Evolutionary conservation across 2,113 vertebrate genomes (phyloP).

Genomic region (Jacana jacana): DNA sequence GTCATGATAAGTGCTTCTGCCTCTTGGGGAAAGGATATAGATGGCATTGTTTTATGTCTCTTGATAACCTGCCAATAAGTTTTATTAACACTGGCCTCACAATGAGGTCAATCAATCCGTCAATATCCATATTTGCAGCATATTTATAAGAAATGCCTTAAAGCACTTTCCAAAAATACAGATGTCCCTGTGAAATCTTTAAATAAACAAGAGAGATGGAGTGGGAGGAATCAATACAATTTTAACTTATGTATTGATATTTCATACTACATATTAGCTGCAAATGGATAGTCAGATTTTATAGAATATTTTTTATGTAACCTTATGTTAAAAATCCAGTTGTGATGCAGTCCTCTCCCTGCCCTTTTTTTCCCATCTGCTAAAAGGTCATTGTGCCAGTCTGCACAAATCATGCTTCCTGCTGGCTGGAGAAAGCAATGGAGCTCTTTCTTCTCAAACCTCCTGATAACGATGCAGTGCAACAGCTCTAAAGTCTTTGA

Average conservation of each 20-base stretch:
- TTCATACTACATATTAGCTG: not conserved
- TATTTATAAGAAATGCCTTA: constrained; percentile 54
- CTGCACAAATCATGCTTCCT: not conserved
- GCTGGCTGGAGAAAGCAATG: not conserved
- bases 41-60: constrained; percentile 11
- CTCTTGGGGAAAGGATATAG: not conserved
- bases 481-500: not conserved
- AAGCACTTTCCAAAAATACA: constrained; percentile 55
- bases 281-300: not conserved
- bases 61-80: constrained; percentile 42
- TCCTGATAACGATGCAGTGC: not conserved
- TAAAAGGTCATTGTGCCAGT: not conserved
- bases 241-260: not conserved
- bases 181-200: constrained; percentile 14
- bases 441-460: not conserved
- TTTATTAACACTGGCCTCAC: constrained; percentile 38
- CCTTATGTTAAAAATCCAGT: not conserved
- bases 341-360: not conserved
- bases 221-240: not conserved
- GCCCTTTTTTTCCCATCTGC: not conserved
- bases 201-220: not conserved
- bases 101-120: constrained; percentile 56
- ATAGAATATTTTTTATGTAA: not conserved
- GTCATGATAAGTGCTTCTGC: not conserved
- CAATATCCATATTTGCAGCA: constrained; percentile 48